Evolutionary conservation across 2,797 vertebrate species (phyloP).

Genomic region (Macropus fuliginosus): DNA sequence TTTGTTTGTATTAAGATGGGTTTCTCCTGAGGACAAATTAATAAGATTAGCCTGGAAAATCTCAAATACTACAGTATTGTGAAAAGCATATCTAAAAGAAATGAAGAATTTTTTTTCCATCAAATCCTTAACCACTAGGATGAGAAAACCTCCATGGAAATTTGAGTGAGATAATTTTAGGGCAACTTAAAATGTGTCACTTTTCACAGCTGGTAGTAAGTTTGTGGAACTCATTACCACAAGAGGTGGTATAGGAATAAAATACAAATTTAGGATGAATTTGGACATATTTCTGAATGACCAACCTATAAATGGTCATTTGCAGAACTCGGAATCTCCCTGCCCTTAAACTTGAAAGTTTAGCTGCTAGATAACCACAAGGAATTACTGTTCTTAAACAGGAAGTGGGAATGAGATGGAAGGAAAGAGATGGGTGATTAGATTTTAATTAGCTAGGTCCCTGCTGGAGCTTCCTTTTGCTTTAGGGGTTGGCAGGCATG

Average conservation of each 20-base stretch:
- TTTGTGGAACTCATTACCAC: constrained; percentile 38
- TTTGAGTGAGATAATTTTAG: neutral
- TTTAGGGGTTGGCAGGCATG: neutral
- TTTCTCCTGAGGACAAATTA: neutral
- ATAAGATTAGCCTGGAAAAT: neutral
- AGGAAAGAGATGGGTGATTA: neutral
- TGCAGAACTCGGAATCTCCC: neutral
- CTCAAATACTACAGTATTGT: neutral
- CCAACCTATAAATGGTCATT: neutral
- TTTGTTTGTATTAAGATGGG: neutral
- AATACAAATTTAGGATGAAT: constrained; percentile 18
- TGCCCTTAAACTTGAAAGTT: neutral
- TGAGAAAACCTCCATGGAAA: constrained; percentile 1
- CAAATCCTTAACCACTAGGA: neutral
- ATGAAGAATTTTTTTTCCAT: neutral
- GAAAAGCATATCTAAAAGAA: neutral
- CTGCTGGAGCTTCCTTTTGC: neutral
- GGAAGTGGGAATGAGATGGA: neutral
- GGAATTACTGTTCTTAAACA: neutral
- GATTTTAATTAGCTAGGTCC: neutral
- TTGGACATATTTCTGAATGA: constrained; percentile 19
- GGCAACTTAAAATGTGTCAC: neutral
- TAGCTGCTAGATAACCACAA: neutral
- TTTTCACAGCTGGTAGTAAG: constrained; percentile 3
- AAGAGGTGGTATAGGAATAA: constrained; percentile 28